A percentile compares a stretch with the other conserved stretches of the same genome.
Evolutionary conservation across 2,113 vertebrate species (phyloP).

Genomic region (Melanostigma gelatinosum): DNA sequence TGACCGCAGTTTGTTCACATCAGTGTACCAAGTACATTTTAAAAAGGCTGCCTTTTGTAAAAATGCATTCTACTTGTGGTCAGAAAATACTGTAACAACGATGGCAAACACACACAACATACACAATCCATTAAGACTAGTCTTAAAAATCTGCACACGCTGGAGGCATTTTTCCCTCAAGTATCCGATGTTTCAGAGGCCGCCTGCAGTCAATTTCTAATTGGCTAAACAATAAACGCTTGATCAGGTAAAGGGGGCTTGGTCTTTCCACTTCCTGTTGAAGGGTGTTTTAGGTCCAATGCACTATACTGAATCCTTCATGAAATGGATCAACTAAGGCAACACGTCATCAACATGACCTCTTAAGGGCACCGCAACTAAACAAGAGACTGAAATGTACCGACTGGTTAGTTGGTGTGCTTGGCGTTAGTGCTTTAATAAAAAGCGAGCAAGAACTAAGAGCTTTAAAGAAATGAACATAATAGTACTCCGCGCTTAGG

Average conservation of each 20-base stretch:
- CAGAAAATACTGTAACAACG: slow-evolving; percentile 34
- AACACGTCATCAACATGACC: slow-evolving; percentile 60
- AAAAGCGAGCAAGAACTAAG: slow-evolving; percentile 9
- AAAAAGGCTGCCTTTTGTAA: slow-evolving; percentile 44
- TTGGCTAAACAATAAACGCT: slow-evolving; percentile 68
- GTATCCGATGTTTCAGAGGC: slow-evolving; percentile 30
- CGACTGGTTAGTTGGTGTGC: slow-evolving; percentile 22
- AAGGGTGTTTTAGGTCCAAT: slow-evolving; percentile 73
- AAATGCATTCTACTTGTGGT: slow-evolving; percentile 30
- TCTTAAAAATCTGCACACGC: slow-evolving; percentile 64
- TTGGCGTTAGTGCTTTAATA: slow-evolving; percentile 26
- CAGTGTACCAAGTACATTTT: slow-evolving; percentile 59
- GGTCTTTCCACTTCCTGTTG: slow-evolving; percentile 61
- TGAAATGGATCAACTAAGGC: slow-evolving; percentile 78
- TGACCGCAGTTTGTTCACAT: slow-evolving; percentile 54
- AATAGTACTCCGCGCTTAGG: slow-evolving; percentile 65
- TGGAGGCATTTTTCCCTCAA: slow-evolving; percentile 40
- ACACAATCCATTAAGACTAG: slow-evolving; percentile 57
- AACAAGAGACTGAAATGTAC: slow-evolving; percentile 39
- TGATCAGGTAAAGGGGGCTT: slow-evolving; percentile 62
- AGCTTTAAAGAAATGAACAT: slow-evolving; percentile 20
- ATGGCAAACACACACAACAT: slow-evolving; percentile 59
- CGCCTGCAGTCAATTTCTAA: slow-evolving; percentile 59
- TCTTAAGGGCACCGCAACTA: slow-evolving; percentile 42
- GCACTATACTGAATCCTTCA: slow-evolving; percentile 63